Evolutionary conservation across 2,888 invertebrate genomes (phyloP), one percentile per base, ranked within the genome.

Genomic region (Phaedon cochleariae): DNA sequence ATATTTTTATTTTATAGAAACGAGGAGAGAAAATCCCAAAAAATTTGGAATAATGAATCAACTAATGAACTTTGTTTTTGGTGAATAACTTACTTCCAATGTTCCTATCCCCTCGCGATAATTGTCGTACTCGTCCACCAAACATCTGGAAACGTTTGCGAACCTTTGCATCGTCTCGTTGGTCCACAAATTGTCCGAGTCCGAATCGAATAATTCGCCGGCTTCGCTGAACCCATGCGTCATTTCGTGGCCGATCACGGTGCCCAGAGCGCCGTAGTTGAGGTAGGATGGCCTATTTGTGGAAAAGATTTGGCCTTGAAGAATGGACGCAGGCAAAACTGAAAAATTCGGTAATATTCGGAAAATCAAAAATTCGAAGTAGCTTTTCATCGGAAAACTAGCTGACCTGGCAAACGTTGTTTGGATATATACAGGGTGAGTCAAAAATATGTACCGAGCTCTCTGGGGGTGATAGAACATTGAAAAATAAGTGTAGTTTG

Each of bases 211-310:
- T 2, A 37, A 37, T 6, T 62, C 53, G 9, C 53, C 41, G 20
- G 51, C 41, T 12, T 66, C 58, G 48, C 51, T 58, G 46, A 77
- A 69, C 10, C 73, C 75, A 46, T 78, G 79, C 0, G 74, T 73
- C 17, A 79, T 62, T 70, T 80, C 80, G 66, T 81, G 80, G 6
- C 79, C 81, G 45, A 81, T 77, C 15, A 80, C 74, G 22, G 74
- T 73, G 1, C 80, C 81, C 48, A 81, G 58, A 9, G 76, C 65
- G 5, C 77, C 80, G 58, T 79, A 81, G 62, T 80, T 81, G 65
- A 80, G 68, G 57, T 77, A 80, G 49, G 74, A 65, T 0, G 80
- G 80, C 18, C 74, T 65, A 7, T 76, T 59, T n/a, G 57, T 45
- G 52, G 76, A 72, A 55, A 73, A 79, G 26, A 80, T 69, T 10